phyloP scores from a whole-genome alignment of 2,888 invertebrate genomes.

The Caenorhabditis auriculariae region DNA sequence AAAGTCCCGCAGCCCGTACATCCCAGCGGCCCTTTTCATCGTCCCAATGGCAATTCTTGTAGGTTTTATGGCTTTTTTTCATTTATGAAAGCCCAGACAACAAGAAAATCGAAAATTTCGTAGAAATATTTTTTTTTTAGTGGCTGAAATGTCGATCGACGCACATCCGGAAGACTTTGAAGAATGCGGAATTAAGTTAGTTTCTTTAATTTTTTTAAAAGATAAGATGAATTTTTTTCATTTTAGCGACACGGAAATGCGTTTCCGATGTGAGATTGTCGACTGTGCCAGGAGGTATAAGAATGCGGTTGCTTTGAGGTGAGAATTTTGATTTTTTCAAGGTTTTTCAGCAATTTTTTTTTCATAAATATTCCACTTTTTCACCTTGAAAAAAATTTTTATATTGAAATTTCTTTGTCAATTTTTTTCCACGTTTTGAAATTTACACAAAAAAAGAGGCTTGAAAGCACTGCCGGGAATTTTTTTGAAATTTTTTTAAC shows the following conservation, averaged over 20 bases:
- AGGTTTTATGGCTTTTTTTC: too few relatives aligned
- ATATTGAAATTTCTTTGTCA: not conserved
- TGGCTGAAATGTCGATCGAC: not conserved
- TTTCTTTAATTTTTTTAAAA: not conserved
- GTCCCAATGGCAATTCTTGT: too few relatives aligned
- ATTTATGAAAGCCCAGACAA: not conserved
- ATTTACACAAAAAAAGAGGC: too few relatives aligned
- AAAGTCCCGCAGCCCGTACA: not conserved
- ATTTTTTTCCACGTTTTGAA: too few relatives aligned
- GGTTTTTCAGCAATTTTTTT: not conserved
- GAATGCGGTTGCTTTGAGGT: conserved; percentile 22
- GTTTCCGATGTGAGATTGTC: conserved; percentile 25
- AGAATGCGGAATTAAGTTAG: conserved; percentile 26
- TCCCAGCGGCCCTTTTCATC: too few relatives aligned
- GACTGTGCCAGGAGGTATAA: conserved; percentile 37
- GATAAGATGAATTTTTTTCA: not conserved
- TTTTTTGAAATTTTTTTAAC: too few relatives aligned
- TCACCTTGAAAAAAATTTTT: not conserved
- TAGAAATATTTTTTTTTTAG: conserved; percentile 5
- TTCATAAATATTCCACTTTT: too few relatives aligned
- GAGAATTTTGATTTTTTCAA: not conserved
- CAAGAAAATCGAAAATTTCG: not conserved
- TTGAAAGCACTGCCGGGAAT: too few relatives aligned
- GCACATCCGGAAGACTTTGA: conserved; percentile 15
- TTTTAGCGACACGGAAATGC: conserved; percentile 19